Conservation (phyloP, 1,140 invertebrate species). For the Drosophila kanapiae region DNA sequence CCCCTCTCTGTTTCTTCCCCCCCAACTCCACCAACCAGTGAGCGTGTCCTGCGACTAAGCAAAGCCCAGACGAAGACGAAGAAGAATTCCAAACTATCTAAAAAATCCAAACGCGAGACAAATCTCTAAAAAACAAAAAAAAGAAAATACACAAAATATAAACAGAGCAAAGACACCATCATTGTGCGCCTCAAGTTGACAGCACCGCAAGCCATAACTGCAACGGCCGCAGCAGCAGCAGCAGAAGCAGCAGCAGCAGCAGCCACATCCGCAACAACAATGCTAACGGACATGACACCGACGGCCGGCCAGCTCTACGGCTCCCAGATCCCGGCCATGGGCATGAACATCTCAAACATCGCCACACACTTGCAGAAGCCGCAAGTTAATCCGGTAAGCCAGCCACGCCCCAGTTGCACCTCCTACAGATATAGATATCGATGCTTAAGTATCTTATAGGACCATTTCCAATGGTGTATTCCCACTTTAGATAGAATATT, state of each 20-base stretch:
- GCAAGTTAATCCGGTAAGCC: slow-evolving; percentile 84
- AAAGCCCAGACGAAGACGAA: slow-evolving; percentile 4
- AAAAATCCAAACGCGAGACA: background rate
- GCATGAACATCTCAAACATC: slow-evolving; percentile 86
- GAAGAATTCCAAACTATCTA: slow-evolving; percentile 12
- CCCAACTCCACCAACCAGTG: slow-evolving; percentile 33
- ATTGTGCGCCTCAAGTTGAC: slow-evolving; percentile 70
- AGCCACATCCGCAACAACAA: slow-evolving; percentile 58
- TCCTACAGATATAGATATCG: background rate
- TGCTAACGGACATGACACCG: slow-evolving; percentile 87
- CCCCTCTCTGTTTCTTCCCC: slow-evolving; percentile 35
- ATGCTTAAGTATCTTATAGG: background rate
- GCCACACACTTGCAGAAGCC: slow-evolving; percentile 85
- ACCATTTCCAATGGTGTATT: too few relatives aligned
- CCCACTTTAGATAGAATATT: background rate
- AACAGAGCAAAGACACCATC: slow-evolving; percentile 51
- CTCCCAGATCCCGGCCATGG: slow-evolving; percentile 87
- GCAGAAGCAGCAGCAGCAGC: slow-evolving; percentile 29
- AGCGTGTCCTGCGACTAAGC: slow-evolving; percentile 39
- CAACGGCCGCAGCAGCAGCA: slow-evolving; percentile 25
- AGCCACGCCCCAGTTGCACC: background rate
- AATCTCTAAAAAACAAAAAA: background rate
- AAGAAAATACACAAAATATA: slow-evolving; percentile 5
- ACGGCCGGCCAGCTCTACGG: slow-evolving; percentile 87
- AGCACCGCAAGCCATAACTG: slow-evolving; percentile 45